A percentile compares a stretch with the other conserved stretches of the same genome.
phyloP scores from a whole-genome alignment of 2,888 invertebrate genomes.

The Meiosimyza decipiens region DNA sequence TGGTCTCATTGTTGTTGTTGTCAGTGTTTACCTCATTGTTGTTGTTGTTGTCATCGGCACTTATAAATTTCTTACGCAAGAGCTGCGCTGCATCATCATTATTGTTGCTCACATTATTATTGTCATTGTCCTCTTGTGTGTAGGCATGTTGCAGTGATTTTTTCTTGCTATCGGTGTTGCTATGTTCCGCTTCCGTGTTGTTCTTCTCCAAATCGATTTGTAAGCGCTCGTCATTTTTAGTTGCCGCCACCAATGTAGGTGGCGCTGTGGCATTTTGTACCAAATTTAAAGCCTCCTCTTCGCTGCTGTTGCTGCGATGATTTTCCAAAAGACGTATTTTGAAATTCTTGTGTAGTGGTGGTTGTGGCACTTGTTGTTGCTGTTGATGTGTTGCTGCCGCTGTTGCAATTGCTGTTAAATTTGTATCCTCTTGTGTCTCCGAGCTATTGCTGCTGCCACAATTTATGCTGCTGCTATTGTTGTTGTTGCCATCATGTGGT shows the following conservation, averaged over 20 bases:
- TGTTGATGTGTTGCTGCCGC: slow-evolving; percentile 48
- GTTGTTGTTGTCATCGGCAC: slow-evolving; percentile 44
- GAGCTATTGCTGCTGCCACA: slow-evolving; percentile 14
- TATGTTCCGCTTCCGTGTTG: slow-evolving; percentile 35
- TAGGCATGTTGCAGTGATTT: slow-evolving; percentile 14
- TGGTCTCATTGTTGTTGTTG: slow-evolving; percentile 51
- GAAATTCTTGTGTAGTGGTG: slow-evolving; percentile 52
- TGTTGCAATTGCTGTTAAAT: slow-evolving; percentile 40
- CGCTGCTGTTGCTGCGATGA: slow-evolving; percentile 54
- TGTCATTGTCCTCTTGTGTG: slow-evolving; percentile 31
- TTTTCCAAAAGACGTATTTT: slow-evolving; percentile 61
- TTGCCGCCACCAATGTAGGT: slow-evolving; percentile 32
- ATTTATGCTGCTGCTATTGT: slow-evolving; percentile 26
- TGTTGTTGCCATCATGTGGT: slow-evolving; percentile 46
- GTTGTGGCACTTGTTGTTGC: slow-evolving; percentile 29
- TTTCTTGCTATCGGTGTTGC: slow-evolving; percentile 22
- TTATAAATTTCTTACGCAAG: slow-evolving; percentile 11
- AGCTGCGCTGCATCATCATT: slow-evolving; percentile 46
- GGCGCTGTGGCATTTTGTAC: slow-evolving; percentile 53
- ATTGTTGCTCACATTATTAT: slow-evolving; percentile 30
- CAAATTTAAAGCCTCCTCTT: slow-evolving; percentile 64
- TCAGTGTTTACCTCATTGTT: slow-evolving; percentile 53
- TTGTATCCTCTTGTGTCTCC: slow-evolving; percentile 35
- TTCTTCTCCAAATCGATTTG: slow-evolving; percentile 22
- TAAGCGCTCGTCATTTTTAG: not conserved